These are phyloP conservation scores for Abrostola triplasia DNA, from an alignment of 2,888 invertebrate species.

Conservation along the genomic window DNA sequence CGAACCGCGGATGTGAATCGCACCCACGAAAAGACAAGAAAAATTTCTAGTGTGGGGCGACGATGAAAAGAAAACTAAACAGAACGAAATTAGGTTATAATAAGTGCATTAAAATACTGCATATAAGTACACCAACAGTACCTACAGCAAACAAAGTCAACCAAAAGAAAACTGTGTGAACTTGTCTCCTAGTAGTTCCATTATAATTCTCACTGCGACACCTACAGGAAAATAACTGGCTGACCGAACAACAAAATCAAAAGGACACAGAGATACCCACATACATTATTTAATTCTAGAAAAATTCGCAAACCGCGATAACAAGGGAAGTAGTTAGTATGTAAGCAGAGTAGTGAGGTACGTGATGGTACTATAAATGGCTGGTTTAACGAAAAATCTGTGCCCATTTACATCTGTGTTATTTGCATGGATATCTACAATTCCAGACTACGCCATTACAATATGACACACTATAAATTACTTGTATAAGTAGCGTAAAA, in stretches of 20 bases:
- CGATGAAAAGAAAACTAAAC: too few relatives aligned
- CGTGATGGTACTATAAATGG: constrained; percentile 41
- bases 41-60: too few relatives aligned
- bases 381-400: constrained; percentile 25
- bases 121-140: too few relatives aligned
- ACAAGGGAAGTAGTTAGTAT: constrained; percentile 42
- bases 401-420: constrained; percentile 30
- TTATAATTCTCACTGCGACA: background rate
- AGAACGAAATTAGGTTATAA: too few relatives aligned
- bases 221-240: constrained; percentile 3
- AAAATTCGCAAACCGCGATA: constrained; percentile 14
- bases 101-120: too few relatives aligned
- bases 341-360: constrained; percentile 43
- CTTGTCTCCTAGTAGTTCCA: too few relatives aligned
- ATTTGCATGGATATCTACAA: constrained; percentile 40
- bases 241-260: background rate
- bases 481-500: constrained; percentile 16
- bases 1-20: too few relatives aligned
- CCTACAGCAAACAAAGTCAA: too few relatives aligned
- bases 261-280: background rate
- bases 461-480: constrained; percentile 35
- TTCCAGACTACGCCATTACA: constrained; percentile 22
- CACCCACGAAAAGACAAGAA: too few relatives aligned
- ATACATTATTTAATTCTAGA: constrained; percentile 34
- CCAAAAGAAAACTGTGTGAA: too few relatives aligned